Percentiles rank a stretch among this genome's conserved stretches.
Conservation (phyloP, 2,113 vertebrate genomes). For the Brachionichthys hirsutus region DNA sequence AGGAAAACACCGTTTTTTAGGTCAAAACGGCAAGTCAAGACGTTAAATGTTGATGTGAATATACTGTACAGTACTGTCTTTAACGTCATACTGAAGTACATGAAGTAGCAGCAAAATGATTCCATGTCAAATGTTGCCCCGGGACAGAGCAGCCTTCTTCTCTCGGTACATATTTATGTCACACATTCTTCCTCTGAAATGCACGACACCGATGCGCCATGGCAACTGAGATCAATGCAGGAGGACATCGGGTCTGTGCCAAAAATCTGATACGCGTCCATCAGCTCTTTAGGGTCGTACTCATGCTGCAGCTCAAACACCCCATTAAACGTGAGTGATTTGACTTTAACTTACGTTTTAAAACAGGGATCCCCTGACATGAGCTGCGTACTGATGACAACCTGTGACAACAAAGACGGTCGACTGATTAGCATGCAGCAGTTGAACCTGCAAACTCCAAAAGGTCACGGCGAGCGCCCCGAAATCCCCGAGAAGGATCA, state of each 20-base stretch:
- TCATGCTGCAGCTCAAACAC: not conserved
- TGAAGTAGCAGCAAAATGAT: slow-evolving; percentile 12
- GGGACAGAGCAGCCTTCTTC: slow-evolving; percentile 13
- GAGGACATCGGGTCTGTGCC: too few species aligned
- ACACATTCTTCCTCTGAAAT: slow-evolving; percentile 1
- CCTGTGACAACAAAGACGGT: slow-evolving; percentile 58
- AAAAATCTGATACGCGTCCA: too few species aligned
- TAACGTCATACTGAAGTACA: slow-evolving; percentile 3
- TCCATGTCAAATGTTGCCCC: slow-evolving; percentile 38
- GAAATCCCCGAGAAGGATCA: not conserved
- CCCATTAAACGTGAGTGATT: not conserved
- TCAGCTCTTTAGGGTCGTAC: too few species aligned
- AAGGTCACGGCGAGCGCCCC: not conserved
- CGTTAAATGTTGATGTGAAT: not conserved
- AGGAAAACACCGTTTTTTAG: slow-evolving; percentile 14
- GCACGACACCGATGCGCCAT: too few species aligned
- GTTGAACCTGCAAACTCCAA: not conserved
- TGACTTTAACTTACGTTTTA: slow-evolving; percentile 88
- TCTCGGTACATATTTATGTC: not conserved
- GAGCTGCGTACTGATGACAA: slow-evolving; percentile 94
- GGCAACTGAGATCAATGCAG: too few species aligned
- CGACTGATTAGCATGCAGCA: not conserved
- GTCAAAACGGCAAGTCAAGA: not conserved
- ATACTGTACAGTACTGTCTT: not conserved
- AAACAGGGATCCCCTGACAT: slow-evolving; percentile 99